Evolutionary conservation across 1,140 invertebrate species (phyloP), one percentile per base, ranked within the genome.

Genomic region (Papilio aristodemus): DNA sequence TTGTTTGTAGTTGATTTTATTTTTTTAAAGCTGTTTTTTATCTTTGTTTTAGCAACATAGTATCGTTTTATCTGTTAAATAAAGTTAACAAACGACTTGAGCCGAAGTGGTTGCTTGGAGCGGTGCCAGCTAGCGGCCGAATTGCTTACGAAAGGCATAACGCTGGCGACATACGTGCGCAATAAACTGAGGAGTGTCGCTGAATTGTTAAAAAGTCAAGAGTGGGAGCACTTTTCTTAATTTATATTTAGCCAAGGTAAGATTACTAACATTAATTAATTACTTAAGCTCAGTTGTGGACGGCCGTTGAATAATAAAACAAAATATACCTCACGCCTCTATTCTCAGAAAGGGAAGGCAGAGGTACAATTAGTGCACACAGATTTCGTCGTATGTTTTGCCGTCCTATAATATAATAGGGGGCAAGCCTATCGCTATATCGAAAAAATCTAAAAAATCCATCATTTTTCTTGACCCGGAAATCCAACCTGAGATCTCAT

Each of bases 1-100:
- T 11, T 9, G 19, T 22, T 11, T 54, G 10, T 25, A 54, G 43
- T 22, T 54, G 11, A 10, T n/a, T 4, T 4, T 9, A 22, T 54
- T 54, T 54, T 54, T 25, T 54, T 19, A 54, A 50, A 54, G 46
- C 46, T 22, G 43, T 19, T 54, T 54, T 54, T 54, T 54, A 67
- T 58, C 38, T n/a, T 63, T 67, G 63, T 67, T 66, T 67, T 57
- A 70, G 46, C 17, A 50, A 22, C 70, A 72, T 36, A 73, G 39
- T 67, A 62, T 54, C 43, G 69, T 75, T 75, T 75, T 72, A 78
- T 79, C 70, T 73, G 73, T 76, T 73, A 77, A 82, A 84, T 86
- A 84, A 87, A 88, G 78, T 87, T 86, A 84, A 85, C 80, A 85
- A 71, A 87, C 84, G 81, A 81, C 84, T 86, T 83, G 78, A 72